A percentile compares a stretch with the other conserved stretches of the same genome.
Conservation (phyloP, 1,140 invertebrate species). For the Alviniconcha marisindica region DNA sequence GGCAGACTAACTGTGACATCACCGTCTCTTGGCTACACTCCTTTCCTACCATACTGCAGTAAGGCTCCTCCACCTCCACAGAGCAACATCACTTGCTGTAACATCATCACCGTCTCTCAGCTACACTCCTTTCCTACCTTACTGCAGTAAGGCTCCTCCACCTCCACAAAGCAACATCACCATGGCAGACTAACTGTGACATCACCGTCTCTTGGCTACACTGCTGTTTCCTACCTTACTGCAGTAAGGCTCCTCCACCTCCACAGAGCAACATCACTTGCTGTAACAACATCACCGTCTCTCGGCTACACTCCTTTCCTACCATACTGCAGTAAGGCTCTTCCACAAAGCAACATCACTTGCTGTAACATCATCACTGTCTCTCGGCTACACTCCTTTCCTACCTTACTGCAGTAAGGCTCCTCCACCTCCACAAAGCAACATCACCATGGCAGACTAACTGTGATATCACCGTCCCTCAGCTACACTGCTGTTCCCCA, state of each 20-base stretch:
- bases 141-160: constrained; percentile 88
- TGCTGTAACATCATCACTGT: background rate
- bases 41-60: background rate
- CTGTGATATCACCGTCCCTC: no score
- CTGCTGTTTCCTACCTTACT: constrained; percentile 81
- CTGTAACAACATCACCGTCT: no score
- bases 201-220: background rate
- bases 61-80: constrained; percentile 77
- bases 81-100: no score
- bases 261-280: no score
- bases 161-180: constrained; percentile 93
- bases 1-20: no score
- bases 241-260: constrained; percentile 88
- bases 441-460: no score
- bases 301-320: no score
- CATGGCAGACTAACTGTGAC: no score
- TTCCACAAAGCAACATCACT: no score
- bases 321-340: background rate
- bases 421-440: constrained; percentile 91
- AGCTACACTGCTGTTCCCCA: background rate
- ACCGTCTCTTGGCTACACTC: no score
- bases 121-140: no score
- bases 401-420: constrained; percentile 87
- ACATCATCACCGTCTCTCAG: constrained; percentile 53
- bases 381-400: no score